phyloP scores from a whole-genome alignment of 2,797 vertebrate species.

The Pangasius krempfi region DNA sequence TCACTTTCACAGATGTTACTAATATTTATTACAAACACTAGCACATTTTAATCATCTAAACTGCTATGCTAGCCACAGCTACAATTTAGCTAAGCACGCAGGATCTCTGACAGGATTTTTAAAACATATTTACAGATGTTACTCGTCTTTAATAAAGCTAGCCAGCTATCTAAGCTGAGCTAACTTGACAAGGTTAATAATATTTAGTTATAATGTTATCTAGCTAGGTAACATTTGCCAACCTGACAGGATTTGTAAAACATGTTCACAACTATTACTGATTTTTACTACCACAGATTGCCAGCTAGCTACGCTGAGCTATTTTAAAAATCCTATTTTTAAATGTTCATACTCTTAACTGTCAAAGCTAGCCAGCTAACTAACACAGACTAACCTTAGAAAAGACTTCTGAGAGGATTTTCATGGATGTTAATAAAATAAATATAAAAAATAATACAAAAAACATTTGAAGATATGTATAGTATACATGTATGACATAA shows the following conservation, averaged over 20 bases:
- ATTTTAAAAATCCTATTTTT: background rate
- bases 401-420: background rate
- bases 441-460: background rate
- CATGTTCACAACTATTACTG: background rate
- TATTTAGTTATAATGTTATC: background rate
- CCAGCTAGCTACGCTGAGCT: background rate
- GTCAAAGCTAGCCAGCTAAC: background rate
- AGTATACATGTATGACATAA: background rate
- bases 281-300: background rate
- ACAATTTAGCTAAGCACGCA: background rate
- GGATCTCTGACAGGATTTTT: background rate
- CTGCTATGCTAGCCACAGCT: background rate
- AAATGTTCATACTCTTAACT: background rate
- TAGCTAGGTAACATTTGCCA: background rate
- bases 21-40: background rate
- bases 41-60: background rate
- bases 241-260: background rate
- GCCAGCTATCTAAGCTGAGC: too few species aligned
- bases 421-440: background rate
- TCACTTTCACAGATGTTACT: background rate
- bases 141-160: background rate
- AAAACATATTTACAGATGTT: background rate
- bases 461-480: background rate
- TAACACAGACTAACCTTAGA: background rate
- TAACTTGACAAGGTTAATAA: background rate